Percentiles rank a stretch among this genome's conserved stretches.
Evolutionary conservation across 2,888 invertebrate genomes (phyloP).

Genomic region (Oeneis ivallda): DNA sequence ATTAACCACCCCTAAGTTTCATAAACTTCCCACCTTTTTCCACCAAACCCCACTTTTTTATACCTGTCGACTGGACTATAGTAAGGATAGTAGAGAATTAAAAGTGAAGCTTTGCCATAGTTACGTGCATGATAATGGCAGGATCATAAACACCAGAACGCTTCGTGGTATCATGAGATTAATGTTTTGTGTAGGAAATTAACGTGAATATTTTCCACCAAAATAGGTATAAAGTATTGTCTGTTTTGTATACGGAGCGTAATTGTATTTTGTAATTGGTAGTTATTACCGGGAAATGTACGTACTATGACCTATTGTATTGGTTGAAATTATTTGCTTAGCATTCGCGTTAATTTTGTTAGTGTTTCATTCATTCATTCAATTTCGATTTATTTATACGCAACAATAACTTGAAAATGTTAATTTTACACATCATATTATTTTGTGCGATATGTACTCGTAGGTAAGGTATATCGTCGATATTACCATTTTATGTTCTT

Average conservation of each 20-base stretch:
- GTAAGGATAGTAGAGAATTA: too few relatives aligned
- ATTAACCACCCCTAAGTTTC: too few relatives aligned
- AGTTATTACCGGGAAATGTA: background rate
- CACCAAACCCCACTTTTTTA: too few relatives aligned
- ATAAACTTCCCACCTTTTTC: too few relatives aligned
- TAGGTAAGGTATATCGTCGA: background rate
- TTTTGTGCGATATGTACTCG: background rate
- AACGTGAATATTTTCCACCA: conserved; percentile 22
- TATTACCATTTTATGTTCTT: background rate
- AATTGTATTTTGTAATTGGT: conserved; percentile 2
- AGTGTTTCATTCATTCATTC: background rate
- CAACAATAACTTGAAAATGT: background rate
- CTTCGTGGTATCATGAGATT: conserved; percentile 13
- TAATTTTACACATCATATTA: background rate
- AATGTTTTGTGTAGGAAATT: conserved; percentile 22
- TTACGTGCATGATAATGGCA: conserved; percentile 12
- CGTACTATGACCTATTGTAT: conserved; percentile 7
- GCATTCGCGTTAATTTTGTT: conserved; percentile 3
- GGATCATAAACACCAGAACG: conserved; percentile 25
- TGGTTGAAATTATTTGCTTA: conserved; percentile 2
- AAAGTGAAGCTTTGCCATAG: too few relatives aligned
- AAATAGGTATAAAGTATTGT: background rate
- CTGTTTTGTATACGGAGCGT: background rate
- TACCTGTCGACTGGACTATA: too few relatives aligned
- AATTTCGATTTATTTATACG: background rate